Base-by-base conservation (phyloP, 2,113 vertebrate species). In the Henicopernis longicauda region DNA sequence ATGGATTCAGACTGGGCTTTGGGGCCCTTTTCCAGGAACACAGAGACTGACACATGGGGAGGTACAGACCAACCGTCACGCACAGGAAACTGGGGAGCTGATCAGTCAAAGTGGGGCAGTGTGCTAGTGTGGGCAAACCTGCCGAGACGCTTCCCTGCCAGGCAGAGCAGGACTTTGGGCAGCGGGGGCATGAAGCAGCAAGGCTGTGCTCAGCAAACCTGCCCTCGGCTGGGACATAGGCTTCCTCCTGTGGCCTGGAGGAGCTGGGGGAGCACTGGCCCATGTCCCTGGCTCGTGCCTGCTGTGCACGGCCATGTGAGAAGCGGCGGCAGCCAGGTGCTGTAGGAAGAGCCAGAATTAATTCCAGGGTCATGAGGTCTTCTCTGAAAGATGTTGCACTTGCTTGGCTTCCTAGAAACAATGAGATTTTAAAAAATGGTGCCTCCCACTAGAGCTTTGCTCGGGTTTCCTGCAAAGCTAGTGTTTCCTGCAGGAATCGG, bases 81-180 rank as follows among this genome's bases (percentile, higher is more conserved):
- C 50, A 14, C 0, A 0, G 59, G 31, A 38, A 13, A 31, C 4
- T 5, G 4, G 11, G 74, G 69, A 82, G 29, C 29, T 0, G 0
- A 6, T 29, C 40, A 16, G 27, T 17, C n/a, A n/a, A 29, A 27
- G 16, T 3, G 6, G 25, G 27, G 23, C 49, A 2, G 3, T 1
- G 8, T n/a, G 50, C 32, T 5, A 0, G 11, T 10, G 19, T 15
- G 54, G 54, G 19, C 45, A 90, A 49, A 42, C 5, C 27, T 44
- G 26, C 34, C 0, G 0, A 17, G 11, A 4, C 13, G 16, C 38
- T 44, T 26, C 71, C 34, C 34, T 5, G 3, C 32, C 29, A 47
- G 42, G 58, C 47, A 67, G 36, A 36, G 38, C 49, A 44, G 49
- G 61, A 5, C 31, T 49, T 32, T 2, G 3, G 50, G 59, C 6